phyloP scores from a whole-genome alignment of 2,888 invertebrate genomes.

The Pristionchus entomophagus region DNA sequence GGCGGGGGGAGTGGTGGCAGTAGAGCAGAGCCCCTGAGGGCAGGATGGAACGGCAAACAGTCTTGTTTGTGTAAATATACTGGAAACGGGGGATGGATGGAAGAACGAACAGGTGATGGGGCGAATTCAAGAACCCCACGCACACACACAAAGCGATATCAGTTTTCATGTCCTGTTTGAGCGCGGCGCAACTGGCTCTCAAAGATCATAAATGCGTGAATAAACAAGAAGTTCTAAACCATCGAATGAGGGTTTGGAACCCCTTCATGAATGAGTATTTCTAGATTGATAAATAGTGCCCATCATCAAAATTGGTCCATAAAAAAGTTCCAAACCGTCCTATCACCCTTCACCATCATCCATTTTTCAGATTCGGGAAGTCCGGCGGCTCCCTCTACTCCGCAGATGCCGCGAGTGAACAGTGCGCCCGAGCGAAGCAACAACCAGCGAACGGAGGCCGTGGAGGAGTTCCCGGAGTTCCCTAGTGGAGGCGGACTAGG shows the following conservation, averaged over 20 bases:
- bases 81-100: neutral
- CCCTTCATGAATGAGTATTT: neutral
- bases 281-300: neutral
- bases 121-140: too few species aligned
- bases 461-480: conserved; percentile 62
- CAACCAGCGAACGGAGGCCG: conserved; percentile 20
- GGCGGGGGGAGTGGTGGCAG: neutral
- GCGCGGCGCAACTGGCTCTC: too few species aligned
- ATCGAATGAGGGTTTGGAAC: neutral
- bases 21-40: neutral
- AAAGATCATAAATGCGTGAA: too few species aligned
- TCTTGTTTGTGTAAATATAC: conserved; percentile 26
- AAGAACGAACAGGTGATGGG: too few species aligned
- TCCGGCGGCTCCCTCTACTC: conserved; percentile 1
- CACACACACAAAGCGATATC: too few species aligned
- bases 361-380: conserved; percentile 46
- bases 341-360: too few species aligned
- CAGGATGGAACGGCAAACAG: neutral
- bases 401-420: neutral
- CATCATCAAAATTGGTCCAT: neutral
- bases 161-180: neutral
- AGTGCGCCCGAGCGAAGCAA: neutral
- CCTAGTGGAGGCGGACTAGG: conserved; percentile 48
- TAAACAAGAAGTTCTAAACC: too few species aligned
- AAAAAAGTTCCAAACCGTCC: neutral